phyloP scores from a whole-genome alignment of 2,888 invertebrate species.

The Belgica antarctica region DNA sequence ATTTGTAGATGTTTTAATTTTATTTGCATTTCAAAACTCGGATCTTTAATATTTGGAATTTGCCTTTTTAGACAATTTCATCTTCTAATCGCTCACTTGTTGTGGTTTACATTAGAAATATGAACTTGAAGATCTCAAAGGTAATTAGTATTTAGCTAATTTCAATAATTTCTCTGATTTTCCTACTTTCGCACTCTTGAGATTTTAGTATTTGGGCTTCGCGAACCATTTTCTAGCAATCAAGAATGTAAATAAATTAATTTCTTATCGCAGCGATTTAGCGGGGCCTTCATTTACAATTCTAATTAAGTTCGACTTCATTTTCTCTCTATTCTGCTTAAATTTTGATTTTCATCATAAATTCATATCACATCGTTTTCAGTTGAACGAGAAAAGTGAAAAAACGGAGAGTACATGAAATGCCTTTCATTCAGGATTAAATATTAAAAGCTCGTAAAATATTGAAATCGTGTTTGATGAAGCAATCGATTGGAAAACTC shows the following conservation, averaged over 20 bases:
- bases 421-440: constrained; percentile 20
- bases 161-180: no score
- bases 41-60: no score
- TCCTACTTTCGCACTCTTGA: no score
- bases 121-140: no score
- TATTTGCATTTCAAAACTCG: no score
- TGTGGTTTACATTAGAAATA: no score
- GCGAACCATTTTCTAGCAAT: constrained; percentile 15
- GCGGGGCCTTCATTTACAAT: constrained; percentile 11
- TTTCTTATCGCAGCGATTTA: not conserved
- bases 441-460: constrained; percentile 25
- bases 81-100: no score
- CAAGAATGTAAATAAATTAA: constrained; percentile 18
- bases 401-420: constrained; percentile 24
- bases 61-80: no score
- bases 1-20: no score
- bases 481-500: constrained; percentile 24
- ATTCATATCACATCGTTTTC: constrained; percentile 13
- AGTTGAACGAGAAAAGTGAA: constrained; percentile 9
- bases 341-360: constrained; percentile 27
- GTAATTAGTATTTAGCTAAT: no score
- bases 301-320: not conserved
- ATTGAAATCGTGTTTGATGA: constrained; percentile 29
- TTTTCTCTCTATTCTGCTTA: not conserved
- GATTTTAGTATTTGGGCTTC: no score